These are phyloP conservation scores for Sphaerodactylus townsendi DNA, from an alignment of 2,113 vertebrate species.

Conservation along the genomic window DNA sequence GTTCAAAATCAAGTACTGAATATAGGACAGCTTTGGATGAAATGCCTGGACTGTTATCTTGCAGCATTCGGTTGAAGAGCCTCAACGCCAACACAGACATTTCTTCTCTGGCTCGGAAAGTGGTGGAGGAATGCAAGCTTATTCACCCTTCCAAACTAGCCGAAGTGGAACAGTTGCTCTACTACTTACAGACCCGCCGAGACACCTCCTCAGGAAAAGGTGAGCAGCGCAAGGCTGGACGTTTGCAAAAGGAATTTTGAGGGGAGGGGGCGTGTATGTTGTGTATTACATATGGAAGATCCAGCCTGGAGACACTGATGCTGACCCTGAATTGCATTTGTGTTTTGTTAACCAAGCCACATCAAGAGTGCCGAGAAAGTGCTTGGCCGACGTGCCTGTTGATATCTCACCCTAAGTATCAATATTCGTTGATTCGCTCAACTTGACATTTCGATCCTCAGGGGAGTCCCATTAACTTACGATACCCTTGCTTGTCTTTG, in stretches of 20 bases:
- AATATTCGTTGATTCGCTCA: not conserved
- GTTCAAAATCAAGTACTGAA: slow-evolving; percentile 13
- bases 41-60: slow-evolving; percentile 41
- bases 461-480: not conserved
- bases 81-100: slow-evolving; percentile 92
- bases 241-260: not conserved
- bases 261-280: not conserved
- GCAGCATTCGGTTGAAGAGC: slow-evolving; percentile 94
- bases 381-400: not conserved
- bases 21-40: not conserved
- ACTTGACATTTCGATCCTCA: no score
- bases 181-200: slow-evolving; percentile 93
- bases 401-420: not conserved
- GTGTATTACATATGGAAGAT: not conserved
- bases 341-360: not conserved
- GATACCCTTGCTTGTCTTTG: not conserved
- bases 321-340: not conserved
- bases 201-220: slow-evolving; percentile 77
- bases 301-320: not conserved
- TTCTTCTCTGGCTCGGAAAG: slow-evolving; percentile 89
- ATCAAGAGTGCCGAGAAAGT: not conserved
- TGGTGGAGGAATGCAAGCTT: slow-evolving; percentile 95
- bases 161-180: slow-evolving; percentile 93
- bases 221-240: slow-evolving; percentile 20
- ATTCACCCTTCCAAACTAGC: slow-evolving; percentile 89